Evolutionary conservation across 2,113 vertebrate species (phyloP).

Genomic region (Anser brachyrhynchus): DNA sequence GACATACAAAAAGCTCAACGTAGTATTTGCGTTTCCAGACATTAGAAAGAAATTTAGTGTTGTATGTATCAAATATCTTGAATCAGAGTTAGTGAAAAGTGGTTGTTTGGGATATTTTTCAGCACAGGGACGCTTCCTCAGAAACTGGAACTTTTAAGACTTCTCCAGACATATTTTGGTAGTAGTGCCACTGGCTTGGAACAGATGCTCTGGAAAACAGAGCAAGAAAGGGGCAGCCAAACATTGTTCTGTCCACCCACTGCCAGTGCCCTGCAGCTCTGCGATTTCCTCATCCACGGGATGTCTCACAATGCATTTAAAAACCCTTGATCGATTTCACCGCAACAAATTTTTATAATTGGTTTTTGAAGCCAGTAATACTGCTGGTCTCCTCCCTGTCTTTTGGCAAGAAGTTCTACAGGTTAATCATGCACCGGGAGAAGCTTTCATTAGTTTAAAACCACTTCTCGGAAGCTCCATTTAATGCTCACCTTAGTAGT

Average conservation of each 20-base stretch:
- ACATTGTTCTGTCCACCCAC: not conserved
- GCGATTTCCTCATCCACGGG: not conserved
- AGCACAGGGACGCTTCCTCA: not conserved
- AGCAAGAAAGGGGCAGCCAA: not conserved
- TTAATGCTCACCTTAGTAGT: not conserved
- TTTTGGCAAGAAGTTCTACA: not conserved
- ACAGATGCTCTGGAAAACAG: not conserved
- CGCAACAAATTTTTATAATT: not conserved
- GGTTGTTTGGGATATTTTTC: not conserved
- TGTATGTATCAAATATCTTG: not conserved
- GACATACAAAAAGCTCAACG: not conserved
- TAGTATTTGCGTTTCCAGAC: not conserved
- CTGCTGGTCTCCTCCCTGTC: not conserved
- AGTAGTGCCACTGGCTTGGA: not conserved
- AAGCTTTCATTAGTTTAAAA: not conserved
- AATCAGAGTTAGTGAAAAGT: not conserved
- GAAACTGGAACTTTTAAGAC: not conserved
- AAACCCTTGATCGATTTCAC: not conserved
- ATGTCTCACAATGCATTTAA: not conserved
- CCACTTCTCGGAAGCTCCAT: not conserved
- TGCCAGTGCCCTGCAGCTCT: not conserved
- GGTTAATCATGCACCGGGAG: not conserved
- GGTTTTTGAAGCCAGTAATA: not conserved
- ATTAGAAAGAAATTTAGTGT: not conserved
- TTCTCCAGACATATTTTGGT: not conserved